phyloP scores from a whole-genome alignment of 2,888 invertebrate species.

The Gari tellinella region DNA sequence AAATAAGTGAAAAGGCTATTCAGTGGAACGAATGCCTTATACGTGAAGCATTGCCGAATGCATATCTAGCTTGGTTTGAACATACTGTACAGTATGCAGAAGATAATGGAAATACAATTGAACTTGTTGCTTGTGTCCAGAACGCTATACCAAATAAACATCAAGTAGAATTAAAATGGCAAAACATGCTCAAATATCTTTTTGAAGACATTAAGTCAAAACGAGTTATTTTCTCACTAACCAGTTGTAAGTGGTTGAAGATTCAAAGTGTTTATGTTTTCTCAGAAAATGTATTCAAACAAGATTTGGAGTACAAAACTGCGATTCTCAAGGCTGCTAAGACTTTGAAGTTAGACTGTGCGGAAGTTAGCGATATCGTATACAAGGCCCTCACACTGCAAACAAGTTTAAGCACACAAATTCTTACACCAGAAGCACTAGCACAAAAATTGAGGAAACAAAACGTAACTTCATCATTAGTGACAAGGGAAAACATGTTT shows the following conservation, averaged over 20 bases:
- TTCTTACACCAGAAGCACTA: background rate
- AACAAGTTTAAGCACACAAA: background rate
- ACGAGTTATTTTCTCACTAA: slow-evolving; percentile 1
- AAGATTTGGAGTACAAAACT: background rate
- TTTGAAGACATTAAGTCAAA: background rate
- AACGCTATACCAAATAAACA: slow-evolving; percentile 37
- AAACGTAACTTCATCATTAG: background rate
- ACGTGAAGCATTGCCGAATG: slow-evolving; percentile 72
- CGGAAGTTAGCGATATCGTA: no score
- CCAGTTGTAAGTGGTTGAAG: background rate
- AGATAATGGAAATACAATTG: slow-evolving; percentile 17
- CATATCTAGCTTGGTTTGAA: slow-evolving; percentile 47
- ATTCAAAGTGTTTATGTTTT: slow-evolving; percentile 3
- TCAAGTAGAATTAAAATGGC: slow-evolving; percentile 43
- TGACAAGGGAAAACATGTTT: background rate
- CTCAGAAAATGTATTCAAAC: no score
- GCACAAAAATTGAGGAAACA: slow-evolving; percentile 11
- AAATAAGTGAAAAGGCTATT: slow-evolving; percentile 68
- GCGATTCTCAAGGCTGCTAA: background rate
- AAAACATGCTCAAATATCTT: background rate
- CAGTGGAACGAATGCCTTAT: slow-evolving; percentile 79
- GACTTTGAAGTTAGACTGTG: background rate
- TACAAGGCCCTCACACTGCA: background rate
- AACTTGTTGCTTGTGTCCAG: slow-evolving; percentile 29
- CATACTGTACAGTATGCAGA: slow-evolving; percentile 35